These are phyloP conservation scores for Clytia hemisphaerica DNA, from an alignment of 30 jellyfish, hydroid and myxozoan genomes.

Conservation along the genomic window DNA sequence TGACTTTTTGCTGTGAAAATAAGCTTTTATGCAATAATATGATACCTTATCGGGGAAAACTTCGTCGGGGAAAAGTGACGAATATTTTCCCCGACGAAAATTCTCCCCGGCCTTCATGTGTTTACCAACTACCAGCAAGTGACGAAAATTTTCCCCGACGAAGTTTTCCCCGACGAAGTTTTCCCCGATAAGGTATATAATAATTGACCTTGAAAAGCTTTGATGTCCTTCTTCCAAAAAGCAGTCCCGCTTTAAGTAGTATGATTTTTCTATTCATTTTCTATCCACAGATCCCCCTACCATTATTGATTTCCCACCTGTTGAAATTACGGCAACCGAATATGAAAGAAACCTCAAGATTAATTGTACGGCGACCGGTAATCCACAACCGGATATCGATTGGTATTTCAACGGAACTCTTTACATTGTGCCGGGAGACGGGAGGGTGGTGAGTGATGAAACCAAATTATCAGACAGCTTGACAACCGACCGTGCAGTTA, in stretches of 20 bases:
- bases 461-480: neutral
- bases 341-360: neutral
- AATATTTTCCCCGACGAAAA: too few relatives aligned
- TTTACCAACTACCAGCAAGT: too few relatives aligned
- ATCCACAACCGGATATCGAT: slow-evolving; percentile 10
- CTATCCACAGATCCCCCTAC: slow-evolving; percentile 10
- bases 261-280: neutral
- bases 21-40: too few relatives aligned
- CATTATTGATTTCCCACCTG: neutral
- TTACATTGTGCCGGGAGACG: too few relatives aligned
- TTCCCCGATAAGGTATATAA: too few relatives aligned
- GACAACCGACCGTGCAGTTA: neutral
- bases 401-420: neutral
- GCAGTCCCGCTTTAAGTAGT: neutral
- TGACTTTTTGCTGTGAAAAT: too few relatives aligned
- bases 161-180: too few relatives aligned
- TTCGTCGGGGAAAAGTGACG: too few relatives aligned
- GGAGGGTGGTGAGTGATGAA: neutral
- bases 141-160: too few relatives aligned
- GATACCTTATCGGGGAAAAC: too few relatives aligned
- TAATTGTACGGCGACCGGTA: slow-evolving; percentile 7
- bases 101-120: too few relatives aligned
- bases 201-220: too few relatives aligned
- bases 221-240: neutral
- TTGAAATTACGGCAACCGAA: neutral